phyloP scores from a whole-genome alignment of 1,140 invertebrate species.

The Chrysoperla carnea region DNA sequence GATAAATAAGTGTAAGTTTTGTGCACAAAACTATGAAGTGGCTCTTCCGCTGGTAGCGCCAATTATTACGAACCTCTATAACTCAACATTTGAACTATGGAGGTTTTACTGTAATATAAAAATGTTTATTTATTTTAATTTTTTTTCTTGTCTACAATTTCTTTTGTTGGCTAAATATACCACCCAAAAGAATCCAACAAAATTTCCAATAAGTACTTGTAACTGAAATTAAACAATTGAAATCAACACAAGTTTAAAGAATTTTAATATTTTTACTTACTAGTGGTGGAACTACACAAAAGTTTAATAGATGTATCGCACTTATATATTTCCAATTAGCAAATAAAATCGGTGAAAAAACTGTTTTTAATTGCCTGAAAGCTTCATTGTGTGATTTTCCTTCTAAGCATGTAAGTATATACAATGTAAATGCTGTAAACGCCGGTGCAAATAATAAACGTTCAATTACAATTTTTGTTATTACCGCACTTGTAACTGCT shows the following conservation, averaged over 20 bases:
- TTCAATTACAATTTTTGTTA: constrained; percentile 41
- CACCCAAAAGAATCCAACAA: constrained; percentile 50
- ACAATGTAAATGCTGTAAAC: constrained; percentile 48
- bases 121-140: constrained; percentile 1
- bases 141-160: constrained; percentile 16
- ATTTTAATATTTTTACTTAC: constrained; percentile 32
- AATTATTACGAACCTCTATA: too few relatives aligned
- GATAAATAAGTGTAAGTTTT: too few relatives aligned
- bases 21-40: too few relatives aligned
- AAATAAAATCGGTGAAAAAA: constrained; percentile 39
- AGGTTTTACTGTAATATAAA: too few relatives aligned
- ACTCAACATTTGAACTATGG: too few relatives aligned
- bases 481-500: constrained; percentile 29
- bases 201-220: constrained; percentile 41
- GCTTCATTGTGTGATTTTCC: constrained; percentile 43
- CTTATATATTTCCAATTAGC: constrained; percentile 57
- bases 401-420: constrained; percentile 47
- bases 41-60: too few relatives aligned
- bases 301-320: constrained; percentile 46
- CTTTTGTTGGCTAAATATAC: constrained; percentile 42
- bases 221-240: constrained; percentile 30
- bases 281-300: constrained; percentile 50
- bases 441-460: constrained; percentile 45
- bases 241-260: too few relatives aligned
- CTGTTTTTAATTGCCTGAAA: constrained; percentile 31